Evolutionary conservation across 1,140 invertebrate genomes (phyloP).

Genomic region (Mylabris phalerata): DNA sequence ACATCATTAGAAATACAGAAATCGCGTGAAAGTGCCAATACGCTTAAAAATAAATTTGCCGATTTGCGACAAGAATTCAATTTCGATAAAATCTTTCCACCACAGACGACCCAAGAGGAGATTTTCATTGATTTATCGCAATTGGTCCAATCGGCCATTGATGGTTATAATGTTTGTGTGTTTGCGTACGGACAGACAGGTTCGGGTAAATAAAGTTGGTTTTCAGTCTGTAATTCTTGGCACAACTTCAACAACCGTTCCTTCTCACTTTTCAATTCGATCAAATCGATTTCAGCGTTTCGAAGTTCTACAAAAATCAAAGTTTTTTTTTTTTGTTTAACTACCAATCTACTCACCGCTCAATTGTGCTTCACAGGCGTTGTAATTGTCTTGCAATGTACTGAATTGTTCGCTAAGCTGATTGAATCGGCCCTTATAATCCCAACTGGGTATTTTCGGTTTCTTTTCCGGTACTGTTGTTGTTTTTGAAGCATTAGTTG

Average conservation of each 20-base stretch:
- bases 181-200: conserved; percentile 95
- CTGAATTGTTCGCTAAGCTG: too few species aligned
- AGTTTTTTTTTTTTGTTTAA: too few species aligned
- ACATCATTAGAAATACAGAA: conserved; percentile 45
- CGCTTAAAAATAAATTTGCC: conserved; percentile 26
- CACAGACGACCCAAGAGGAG: conserved; percentile 48
- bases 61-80: conserved; percentile 47
- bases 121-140: conserved; percentile 62
- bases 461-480: not conserved
- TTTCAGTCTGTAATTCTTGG: too few species aligned
- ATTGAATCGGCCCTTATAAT: too few species aligned
- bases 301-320: too few species aligned
- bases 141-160: conserved; percentile 73
- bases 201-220: conserved; percentile 68
- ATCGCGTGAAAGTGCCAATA: conserved; percentile 5
- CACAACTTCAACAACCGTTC: too few species aligned
- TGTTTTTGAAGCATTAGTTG: too few species aligned
- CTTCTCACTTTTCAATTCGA: too few species aligned
- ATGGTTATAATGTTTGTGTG: conserved; percentile 92
- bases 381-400: too few species aligned
- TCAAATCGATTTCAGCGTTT: too few species aligned
- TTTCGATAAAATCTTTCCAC: conserved; percentile 61
- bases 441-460: not conserved
- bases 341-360: too few species aligned
- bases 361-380: too few species aligned